These are phyloP conservation scores for Psococerastis gibbosa DNA, from an alignment of 2,888 invertebrate species.

Conservation along the genomic window DNA sequence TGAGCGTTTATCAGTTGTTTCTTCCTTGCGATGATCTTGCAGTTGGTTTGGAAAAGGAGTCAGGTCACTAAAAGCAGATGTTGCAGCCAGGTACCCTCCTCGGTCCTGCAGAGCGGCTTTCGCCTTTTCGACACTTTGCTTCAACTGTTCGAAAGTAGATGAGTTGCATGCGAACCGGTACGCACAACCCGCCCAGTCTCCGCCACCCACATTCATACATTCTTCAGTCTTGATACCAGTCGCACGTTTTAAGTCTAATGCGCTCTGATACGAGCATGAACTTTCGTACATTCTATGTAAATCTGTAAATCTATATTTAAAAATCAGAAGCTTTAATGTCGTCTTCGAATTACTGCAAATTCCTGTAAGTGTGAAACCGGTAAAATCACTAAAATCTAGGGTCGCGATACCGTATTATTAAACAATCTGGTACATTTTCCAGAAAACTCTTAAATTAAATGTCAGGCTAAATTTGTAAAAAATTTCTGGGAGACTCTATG, in stretches of 20 bases:
- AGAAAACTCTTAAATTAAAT: too few relatives aligned
- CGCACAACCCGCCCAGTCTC: conserved; percentile 27
- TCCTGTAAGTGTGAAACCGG: too few relatives aligned
- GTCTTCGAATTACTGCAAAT: too few relatives aligned
- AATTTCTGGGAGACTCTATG: too few relatives aligned
- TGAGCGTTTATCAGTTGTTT: neutral
- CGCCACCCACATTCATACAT: conserved; percentile 23
- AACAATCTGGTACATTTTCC: too few relatives aligned
- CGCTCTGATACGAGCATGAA: conserved; percentile 79
- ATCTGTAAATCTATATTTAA: too few relatives aligned
- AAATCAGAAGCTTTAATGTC: too few relatives aligned
- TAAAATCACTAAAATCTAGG: too few relatives aligned
- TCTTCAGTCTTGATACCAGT: conserved; percentile 30
- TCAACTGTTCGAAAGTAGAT: conserved; percentile 74
- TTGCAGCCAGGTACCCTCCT: conserved; percentile 46
- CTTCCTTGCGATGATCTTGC: conserved; percentile 12
- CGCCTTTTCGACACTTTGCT: conserved; percentile 79
- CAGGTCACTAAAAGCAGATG: conserved; percentile 47
- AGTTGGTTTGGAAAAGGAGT: conserved; percentile 17
- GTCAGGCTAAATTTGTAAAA: too few relatives aligned
- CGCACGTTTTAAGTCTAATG: conserved; percentile 52
- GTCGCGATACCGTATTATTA: too few relatives aligned
- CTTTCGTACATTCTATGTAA: conserved; percentile 83
- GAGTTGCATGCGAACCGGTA: conserved; percentile 61
- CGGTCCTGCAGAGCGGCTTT: conserved; percentile 67